Percentiles rank a stretch among this genome's conserved stretches.
Conservation (phyloP, 92 coral and sea anemone species). For the Zoanthus solanderi region DNA sequence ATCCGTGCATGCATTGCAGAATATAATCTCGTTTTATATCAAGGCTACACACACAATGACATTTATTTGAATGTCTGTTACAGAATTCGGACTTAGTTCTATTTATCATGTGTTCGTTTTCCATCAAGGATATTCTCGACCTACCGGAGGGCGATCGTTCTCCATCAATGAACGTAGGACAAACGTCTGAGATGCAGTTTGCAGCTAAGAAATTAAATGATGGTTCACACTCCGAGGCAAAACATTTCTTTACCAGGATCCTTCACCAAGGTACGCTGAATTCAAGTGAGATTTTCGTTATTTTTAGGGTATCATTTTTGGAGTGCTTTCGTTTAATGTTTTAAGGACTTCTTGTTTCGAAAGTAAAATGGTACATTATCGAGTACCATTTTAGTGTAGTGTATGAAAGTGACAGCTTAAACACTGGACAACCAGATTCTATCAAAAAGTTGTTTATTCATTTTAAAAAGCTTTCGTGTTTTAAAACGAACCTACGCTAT, state of each 20-base stretch:
- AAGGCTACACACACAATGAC: slow-evolving; percentile 78
- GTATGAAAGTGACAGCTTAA: not conserved
- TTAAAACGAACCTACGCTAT: too few relatives aligned
- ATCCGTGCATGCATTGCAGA: slow-evolving; percentile 75
- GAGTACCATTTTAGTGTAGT: slow-evolving; percentile 17
- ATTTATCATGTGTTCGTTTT: slow-evolving; percentile 76
- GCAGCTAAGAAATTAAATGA: slow-evolving; percentile 26
- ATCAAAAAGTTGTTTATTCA: too few relatives aligned
- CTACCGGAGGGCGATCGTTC: slow-evolving; percentile 81
- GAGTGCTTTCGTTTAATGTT: slow-evolving; percentile 36
- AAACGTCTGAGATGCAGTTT: slow-evolving; percentile 48
- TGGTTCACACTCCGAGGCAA: slow-evolving; percentile 24
- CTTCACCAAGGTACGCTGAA: slow-evolving; percentile 51
- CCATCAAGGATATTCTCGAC: slow-evolving; percentile 89
- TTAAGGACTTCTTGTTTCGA: slow-evolving; percentile 30
- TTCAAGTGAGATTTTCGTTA: slow-evolving; percentile 67
- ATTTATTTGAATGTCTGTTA: slow-evolving; percentile 82
- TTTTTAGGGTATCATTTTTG: slow-evolving; percentile 29
- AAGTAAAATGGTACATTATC: not conserved
- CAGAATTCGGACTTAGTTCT: slow-evolving; percentile 45
- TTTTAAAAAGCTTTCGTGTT: too few relatives aligned
- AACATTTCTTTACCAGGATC: slow-evolving; percentile 14
- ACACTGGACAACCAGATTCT: not conserved
- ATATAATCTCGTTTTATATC: slow-evolving; percentile 71
- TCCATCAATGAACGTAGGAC: slow-evolving; percentile 69